Conservation (phyloP, 2,888 invertebrate genomes). For the Petrophora chlorosata region DNA sequence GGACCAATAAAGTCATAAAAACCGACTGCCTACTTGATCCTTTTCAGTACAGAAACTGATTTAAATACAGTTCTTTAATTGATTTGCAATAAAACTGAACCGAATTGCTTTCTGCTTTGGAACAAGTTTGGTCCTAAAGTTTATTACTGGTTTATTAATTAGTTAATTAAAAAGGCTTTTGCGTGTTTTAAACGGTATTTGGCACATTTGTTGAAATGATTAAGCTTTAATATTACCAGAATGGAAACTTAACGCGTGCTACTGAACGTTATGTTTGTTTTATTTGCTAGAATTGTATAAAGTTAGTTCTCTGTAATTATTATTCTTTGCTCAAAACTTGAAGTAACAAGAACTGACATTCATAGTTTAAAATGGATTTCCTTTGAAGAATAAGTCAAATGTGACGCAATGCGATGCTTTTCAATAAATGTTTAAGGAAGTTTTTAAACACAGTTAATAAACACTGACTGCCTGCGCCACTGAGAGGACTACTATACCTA, state of each 20-base stretch:
- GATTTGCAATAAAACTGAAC: slow-evolving; percentile 58
- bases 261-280: slow-evolving; percentile 3
- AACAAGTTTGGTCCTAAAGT: slow-evolving; percentile 37
- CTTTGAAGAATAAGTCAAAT: too few relatives aligned
- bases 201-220: slow-evolving; percentile 22
- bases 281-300: too few relatives aligned
- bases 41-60: slow-evolving; percentile 46
- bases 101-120: slow-evolving; percentile 41
- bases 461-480: too few relatives aligned
- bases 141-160: slow-evolving; percentile 31
- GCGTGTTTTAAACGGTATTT: slow-evolving; percentile 14
- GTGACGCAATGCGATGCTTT: too few relatives aligned
- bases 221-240: slow-evolving; percentile 9
- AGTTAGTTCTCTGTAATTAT: too few relatives aligned
- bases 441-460: too few relatives aligned
- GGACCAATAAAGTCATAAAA: slow-evolving; percentile 72
- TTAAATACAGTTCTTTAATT: slow-evolving; percentile 56
- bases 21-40: slow-evolving; percentile 73
- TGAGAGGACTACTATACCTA: too few relatives aligned
- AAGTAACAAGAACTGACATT: too few relatives aligned
- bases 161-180: slow-evolving; percentile 26
- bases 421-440: too few relatives aligned
- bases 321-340: too few relatives aligned
- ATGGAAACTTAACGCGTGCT: slow-evolving; percentile 13
- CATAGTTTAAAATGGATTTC: too few relatives aligned